Evolutionary conservation across 2,888 invertebrate species (phyloP).

Genomic region (Cantharis rustica): DNA sequence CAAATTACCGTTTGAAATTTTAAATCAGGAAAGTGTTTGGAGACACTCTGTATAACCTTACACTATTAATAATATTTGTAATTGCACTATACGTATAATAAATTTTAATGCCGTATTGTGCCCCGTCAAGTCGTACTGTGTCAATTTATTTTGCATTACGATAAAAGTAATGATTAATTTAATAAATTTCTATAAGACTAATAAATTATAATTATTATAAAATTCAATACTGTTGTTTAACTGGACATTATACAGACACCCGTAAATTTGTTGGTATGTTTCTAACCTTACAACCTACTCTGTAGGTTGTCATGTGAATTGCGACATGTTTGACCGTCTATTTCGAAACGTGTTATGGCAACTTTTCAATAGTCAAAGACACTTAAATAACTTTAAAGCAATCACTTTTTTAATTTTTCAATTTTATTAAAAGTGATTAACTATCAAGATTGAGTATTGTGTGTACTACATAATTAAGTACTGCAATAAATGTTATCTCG

Average conservation of each 20-base stretch:
- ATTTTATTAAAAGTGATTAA: neutral
- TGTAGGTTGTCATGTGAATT: conserved; percentile 24
- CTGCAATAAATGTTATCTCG: neutral
- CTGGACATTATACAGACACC: conserved; percentile 10
- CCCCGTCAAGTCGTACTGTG: neutral
- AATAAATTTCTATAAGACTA: neutral
- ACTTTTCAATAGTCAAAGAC: conserved; percentile 7
- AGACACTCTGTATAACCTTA: neutral
- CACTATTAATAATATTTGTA: neutral
- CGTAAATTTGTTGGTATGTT: conserved; percentile 30
- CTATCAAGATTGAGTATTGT: neutral
- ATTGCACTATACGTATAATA: neutral
- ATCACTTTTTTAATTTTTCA: neutral
- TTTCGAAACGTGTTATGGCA: conserved; percentile 26
- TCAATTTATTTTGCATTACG: neutral
- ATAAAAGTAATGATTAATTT: neutral
- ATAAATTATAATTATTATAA: neutral
- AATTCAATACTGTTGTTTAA: conserved; percentile 1
- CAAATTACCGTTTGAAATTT: no score
- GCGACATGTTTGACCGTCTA: conserved; percentile 20
- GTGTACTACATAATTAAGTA: neutral
- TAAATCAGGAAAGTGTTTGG: neutral
- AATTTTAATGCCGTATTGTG: neutral
- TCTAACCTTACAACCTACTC: conserved; percentile 34
- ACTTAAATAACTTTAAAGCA: conserved; percentile 5